A percentile compares a stretch with the other conserved stretches of the same genome.
phyloP scores from a whole-genome alignment of 2,888 invertebrate species.

The Fabriciana adippe region DNA sequence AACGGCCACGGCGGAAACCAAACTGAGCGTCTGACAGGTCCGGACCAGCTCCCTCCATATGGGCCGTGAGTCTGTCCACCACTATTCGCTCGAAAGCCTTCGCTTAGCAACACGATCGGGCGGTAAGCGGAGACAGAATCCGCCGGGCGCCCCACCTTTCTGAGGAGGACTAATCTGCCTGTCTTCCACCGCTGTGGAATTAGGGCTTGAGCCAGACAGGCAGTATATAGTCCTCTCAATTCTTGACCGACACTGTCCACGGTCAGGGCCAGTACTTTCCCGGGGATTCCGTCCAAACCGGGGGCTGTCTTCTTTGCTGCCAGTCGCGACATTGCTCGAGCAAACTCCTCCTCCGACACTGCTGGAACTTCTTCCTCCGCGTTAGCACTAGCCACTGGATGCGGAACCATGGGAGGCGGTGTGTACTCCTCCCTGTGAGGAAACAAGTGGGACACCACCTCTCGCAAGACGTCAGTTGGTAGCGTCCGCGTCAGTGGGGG shows the following conservation, averaged over 20 bases:
- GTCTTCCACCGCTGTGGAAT: constrained; percentile 2
- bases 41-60: no score
- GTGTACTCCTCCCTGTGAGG: constrained; percentile 1
- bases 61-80: no score
- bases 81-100: no score
- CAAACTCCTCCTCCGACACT: background rate
- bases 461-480: background rate
- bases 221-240: background rate
- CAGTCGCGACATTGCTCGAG: background rate
- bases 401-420: background rate
- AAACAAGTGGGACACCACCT: constrained; percentile 3
- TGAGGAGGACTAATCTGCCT: background rate
- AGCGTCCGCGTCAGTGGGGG: constrained; percentile 9
- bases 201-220: constrained; percentile 1
- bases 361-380: no score
- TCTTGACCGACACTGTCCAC: background rate
- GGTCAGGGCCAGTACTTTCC: background rate
- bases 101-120: background rate
- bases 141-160: background rate
- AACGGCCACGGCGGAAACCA: no score
- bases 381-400: background rate
- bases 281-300: background rate
- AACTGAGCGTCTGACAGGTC: no score
- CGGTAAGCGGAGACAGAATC: background rate
- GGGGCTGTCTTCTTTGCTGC: background rate